Percentiles rank a stretch among this genome's conserved stretches.
phyloP scores from a whole-genome alignment of 1,140 invertebrate species.

The Microplitis demolitor region DNA sequence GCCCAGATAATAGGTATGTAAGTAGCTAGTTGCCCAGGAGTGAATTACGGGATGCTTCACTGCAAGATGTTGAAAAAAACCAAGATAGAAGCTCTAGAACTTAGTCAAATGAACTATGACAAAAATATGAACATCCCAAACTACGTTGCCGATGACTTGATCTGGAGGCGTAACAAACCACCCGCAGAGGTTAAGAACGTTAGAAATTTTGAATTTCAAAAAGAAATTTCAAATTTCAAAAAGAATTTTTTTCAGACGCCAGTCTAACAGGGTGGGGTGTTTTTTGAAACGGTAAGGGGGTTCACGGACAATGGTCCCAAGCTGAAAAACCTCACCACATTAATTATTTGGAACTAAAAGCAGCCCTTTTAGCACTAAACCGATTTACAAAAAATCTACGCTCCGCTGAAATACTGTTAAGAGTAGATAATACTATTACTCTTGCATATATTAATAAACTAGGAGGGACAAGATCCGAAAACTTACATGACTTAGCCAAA shows the following conservation, averaged over 20 bases:
- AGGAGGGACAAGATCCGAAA: background rate
- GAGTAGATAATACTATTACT: background rate
- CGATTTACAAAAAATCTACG: background rate
- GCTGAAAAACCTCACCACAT: constrained; percentile 1
- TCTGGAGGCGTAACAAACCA: constrained; percentile 6
- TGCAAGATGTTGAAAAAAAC: constrained; percentile 24
- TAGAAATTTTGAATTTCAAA: background rate
- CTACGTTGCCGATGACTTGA: background rate
- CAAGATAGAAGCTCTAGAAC: background rate
- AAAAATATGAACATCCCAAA: constrained; percentile 10
- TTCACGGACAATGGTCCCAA: background rate
- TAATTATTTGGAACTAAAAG: constrained; percentile 11
- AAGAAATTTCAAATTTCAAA: constrained; percentile 8
- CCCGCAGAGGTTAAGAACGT: background rate
- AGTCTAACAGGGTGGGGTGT: constrained; percentile 4
- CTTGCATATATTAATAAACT: background rate
- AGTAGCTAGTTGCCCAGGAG: constrained; percentile 28
- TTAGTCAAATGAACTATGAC: background rate
- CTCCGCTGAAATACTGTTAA: background rate
- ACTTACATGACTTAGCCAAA: background rate
- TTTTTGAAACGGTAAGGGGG: background rate
- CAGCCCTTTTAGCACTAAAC: background rate
- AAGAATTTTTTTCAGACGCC: constrained; percentile 14
- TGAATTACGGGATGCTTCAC: constrained; percentile 30
- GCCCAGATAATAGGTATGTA: constrained; percentile 30